phyloP scores from a whole-genome alignment of 1,140 invertebrate genomes.

The Luehdorfia chinensis region DNA sequence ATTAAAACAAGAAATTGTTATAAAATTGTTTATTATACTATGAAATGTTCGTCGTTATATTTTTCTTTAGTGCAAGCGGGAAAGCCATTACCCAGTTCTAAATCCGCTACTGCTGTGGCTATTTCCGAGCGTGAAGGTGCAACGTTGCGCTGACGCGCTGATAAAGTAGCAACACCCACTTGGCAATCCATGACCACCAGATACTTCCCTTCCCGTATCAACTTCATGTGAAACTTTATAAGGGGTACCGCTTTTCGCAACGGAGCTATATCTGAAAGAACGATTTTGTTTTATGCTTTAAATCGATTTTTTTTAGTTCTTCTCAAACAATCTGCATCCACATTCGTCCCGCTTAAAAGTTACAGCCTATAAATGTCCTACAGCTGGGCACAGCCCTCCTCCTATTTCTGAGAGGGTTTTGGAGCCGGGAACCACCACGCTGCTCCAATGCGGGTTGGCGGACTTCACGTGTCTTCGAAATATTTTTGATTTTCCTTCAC shows the following conservation, averaged over 20 bases:
- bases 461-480: no score
- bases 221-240: conserved; percentile 47
- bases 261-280: conserved; percentile 33
- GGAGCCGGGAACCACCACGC: no score
- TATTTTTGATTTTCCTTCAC: no score
- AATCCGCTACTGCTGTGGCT: conserved; percentile 16
- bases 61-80: conserved; percentile 37
- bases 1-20: neutral
- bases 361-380: no score
- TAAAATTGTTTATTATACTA: conserved; percentile 10
- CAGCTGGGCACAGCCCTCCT: no score
- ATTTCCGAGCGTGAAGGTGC: conserved; percentile 33
- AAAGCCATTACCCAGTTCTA: conserved; percentile 37
- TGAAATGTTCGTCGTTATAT: conserved; percentile 36
- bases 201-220: conserved; percentile 39
- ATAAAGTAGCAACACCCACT: conserved; percentile 32
- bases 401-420: no score
- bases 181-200: conserved; percentile 52
- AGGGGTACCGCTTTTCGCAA: conserved; percentile 34
- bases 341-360: no score
- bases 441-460: no score
- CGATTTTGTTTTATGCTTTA: no score
- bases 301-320: no score
- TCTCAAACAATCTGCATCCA: no score
- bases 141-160: conserved; percentile 20